Conservation (phyloP, 2,888 invertebrate genomes). For the Leptopterna dolabrata region DNA sequence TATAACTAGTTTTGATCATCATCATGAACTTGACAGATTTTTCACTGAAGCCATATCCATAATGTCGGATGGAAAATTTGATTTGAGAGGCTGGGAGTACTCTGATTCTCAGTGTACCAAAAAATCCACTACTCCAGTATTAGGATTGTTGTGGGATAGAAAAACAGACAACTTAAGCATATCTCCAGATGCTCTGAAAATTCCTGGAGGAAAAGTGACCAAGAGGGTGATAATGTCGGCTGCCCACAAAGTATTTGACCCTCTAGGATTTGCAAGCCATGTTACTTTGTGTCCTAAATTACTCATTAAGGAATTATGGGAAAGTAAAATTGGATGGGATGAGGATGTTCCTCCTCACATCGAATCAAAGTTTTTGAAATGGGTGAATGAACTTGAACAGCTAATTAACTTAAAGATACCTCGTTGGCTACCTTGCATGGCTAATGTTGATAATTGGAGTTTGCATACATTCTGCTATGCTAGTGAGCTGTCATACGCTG, state of each 20-base stretch:
- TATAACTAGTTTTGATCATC: not conserved
- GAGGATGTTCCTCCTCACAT: not conserved
- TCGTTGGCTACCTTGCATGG: conserved; percentile 37
- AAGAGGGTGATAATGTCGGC: not conserved
- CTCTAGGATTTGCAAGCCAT: not conserved
- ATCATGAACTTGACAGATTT: not conserved
- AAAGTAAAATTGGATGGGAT: not conserved
- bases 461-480: conserved; percentile 50
- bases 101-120: not conserved
- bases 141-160: conserved; percentile 2
- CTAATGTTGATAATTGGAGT: not conserved
- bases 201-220: not conserved
- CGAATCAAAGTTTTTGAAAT: conserved; percentile 32
- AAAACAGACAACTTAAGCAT: not conserved
- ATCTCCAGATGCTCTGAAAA: not conserved
- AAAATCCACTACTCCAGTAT: not conserved
- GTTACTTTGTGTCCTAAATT: not conserved
- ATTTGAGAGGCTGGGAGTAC: conserved; percentile 62
- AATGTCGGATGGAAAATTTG: conserved; percentile 62
- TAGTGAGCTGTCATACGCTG: conserved; percentile 45
- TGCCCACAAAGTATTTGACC: conserved; percentile 20
- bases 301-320: not conserved
- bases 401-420: conserved; percentile 59
- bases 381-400: conserved; percentile 57
- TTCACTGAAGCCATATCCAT: not conserved